These are phyloP conservation scores for Polypterus senegalus DNA, from an alignment of 2,113 vertebrate species.

Conservation along the genomic window DNA sequence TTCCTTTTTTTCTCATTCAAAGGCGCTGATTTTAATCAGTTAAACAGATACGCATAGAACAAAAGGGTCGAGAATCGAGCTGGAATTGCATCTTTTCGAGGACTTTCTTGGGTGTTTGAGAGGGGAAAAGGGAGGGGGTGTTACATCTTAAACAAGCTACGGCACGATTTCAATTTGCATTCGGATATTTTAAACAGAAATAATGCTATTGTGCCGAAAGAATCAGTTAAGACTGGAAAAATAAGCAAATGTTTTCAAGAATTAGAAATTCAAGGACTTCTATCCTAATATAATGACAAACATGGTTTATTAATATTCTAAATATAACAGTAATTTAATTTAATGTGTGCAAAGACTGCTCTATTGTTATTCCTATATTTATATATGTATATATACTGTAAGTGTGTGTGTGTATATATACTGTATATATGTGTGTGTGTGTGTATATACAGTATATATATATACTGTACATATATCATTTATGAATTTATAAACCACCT, in stretches of 20 bases:
- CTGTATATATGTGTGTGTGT: no score
- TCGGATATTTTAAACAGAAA: slow-evolving; percentile 8
- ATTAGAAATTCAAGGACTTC: neutral
- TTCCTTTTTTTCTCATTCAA: neutral
- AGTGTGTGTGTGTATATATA: no score
- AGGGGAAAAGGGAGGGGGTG: neutral
- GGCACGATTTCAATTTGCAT: neutral
- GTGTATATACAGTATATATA: no score
- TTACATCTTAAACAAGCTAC: slow-evolving; percentile 1
- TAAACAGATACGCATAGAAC: slow-evolving; percentile 4
- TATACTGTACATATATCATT: no score
- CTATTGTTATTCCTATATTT: no score
- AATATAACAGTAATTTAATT: no score
- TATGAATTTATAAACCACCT: no score
- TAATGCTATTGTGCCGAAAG: neutral
- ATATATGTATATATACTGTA: no score
- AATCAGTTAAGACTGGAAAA: neutral
- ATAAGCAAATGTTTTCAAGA: neutral
- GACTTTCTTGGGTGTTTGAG: neutral
- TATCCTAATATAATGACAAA: no score
- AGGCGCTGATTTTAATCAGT: slow-evolving; percentile 1
- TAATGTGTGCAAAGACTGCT: no score
- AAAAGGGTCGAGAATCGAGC: neutral
- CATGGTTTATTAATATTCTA: no score
- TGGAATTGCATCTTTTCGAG: neutral